phyloP scores from a whole-genome alignment of 1,140 invertebrate genomes.

The Latrodectus geometricus region DNA sequence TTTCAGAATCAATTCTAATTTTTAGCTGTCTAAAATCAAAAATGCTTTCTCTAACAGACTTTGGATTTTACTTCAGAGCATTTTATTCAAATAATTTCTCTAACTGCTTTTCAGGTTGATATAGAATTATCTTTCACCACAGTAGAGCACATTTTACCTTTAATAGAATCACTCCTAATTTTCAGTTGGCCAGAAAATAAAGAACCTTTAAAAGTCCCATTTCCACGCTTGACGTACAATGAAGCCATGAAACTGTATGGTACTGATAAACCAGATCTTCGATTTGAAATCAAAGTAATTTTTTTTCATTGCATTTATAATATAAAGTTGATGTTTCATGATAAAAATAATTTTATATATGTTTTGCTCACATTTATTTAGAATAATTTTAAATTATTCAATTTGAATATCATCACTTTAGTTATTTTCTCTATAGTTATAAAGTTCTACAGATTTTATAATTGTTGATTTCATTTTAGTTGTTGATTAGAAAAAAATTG shows the following conservation, averaged over 20 bases:
- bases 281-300: slow-evolving; percentile 80
- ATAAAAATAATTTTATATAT: neutral
- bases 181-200: slow-evolving; percentile 77
- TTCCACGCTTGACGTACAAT: slow-evolving; percentile 82
- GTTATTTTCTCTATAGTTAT: too few relatives aligned
- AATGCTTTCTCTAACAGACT: too few relatives aligned
- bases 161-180: slow-evolving; percentile 85
- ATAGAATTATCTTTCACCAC: slow-evolving; percentile 94
- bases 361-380: too few relatives aligned
- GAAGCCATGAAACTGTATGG: slow-evolving; percentile 89
- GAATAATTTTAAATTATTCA: too few relatives aligned
- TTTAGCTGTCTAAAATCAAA: too few relatives aligned
- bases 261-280: slow-evolving; percentile 91
- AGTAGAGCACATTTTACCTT: slow-evolving; percentile 78
- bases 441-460: too few relatives aligned
- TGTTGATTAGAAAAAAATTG: too few relatives aligned
- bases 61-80: too few relatives aligned
- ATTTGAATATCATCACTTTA: too few relatives aligned
- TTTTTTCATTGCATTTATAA: neutral
- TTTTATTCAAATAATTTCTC: too few relatives aligned
- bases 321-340: neutral
- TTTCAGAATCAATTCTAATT: too few relatives aligned
- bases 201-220: slow-evolving; percentile 73
- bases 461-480: too few relatives aligned
- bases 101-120: slow-evolving; percentile 78